These are phyloP conservation scores for Spisula subtruncata DNA, from an alignment of 2,888 invertebrate species.

Conservation along the genomic window DNA sequence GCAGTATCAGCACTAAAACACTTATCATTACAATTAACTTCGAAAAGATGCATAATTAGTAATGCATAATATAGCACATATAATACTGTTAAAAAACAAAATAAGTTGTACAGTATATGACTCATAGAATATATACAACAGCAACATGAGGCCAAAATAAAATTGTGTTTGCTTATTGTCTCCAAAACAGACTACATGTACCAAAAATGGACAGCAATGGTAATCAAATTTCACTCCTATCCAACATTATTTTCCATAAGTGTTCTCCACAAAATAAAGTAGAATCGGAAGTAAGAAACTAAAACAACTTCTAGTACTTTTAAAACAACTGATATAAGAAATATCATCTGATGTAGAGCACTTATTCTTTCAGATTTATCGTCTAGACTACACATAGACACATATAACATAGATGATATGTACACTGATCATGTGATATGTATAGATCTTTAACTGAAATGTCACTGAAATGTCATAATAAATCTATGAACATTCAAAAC, in stretches of 20 bases:
- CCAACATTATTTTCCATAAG: too few relatives aligned
- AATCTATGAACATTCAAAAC: neutral
- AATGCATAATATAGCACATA: neutral
- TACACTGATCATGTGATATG: neutral
- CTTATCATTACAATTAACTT: neutral
- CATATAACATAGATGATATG: neutral
- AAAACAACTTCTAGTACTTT: neutral
- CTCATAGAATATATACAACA: neutral
- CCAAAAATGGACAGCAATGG: neutral
- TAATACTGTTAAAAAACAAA: conserved; percentile 26
- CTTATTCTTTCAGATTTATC: too few relatives aligned
- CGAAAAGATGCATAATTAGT: conserved; percentile 20
- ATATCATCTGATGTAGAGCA: neutral
- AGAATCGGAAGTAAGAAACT: too few relatives aligned
- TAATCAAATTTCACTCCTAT: too few relatives aligned
- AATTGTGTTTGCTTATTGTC: neutral
- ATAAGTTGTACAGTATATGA: neutral
- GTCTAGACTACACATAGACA: neutral
- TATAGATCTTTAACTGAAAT: neutral
- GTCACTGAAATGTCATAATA: neutral
- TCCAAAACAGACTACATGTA: neutral
- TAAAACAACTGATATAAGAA: neutral
- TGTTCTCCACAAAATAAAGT: too few relatives aligned
- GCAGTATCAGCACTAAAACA: neutral
- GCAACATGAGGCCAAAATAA: neutral